Evolutionary conservation across 1,140 invertebrate genomes (phyloP), one percentile per base, ranked within the genome.

Genomic region (Scaptomyza pallida): DNA sequence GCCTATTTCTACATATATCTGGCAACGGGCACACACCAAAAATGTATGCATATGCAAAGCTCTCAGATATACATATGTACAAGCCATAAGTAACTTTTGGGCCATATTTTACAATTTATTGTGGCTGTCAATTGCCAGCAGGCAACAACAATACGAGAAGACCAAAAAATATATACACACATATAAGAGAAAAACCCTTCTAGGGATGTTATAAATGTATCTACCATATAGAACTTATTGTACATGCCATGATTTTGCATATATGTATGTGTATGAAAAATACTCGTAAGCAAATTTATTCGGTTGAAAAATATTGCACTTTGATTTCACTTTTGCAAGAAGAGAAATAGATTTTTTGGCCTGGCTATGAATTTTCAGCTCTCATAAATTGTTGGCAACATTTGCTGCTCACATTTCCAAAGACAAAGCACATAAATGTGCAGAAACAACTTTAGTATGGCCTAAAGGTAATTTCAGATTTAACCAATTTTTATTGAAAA

Each of bases 31-130:
- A 44, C 23, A 55, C 13, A 21, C 51, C 26, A 64, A 10, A 21
- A 19, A 56, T n/a, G 15, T n/a, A 26, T 23, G 19, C 61, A 54
- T 30, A 48, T 37, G 30, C 21, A 41, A 40, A 40, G 26, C 19
- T 37, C 16, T 51, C 19, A 55, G 19, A 40, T 17, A 63, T 44
- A 41, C 15, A 40, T 17, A 63, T 44, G 35, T 60, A 54, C 40
- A 12, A 10, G 52, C 50, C 48, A 72, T 68, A 68, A 72, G 64
- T 56, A 44, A 72, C 55, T 76, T 76, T 76, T 72, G 74, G 74
- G 61, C 70, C 77, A 88, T 86, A 86, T 81, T 77, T 86, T 59
- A 81, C 77, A 86, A 81, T 86, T 86, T 86, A 86, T 86, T 86
- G 74, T 77, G 77, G 82, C 79, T 86, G 81, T 86, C 81, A 86